Percentiles rank a stretch among this genome's conserved stretches.
These are phyloP conservation scores for Mesoligia furuncula DNA, from an alignment of 2,888 invertebrate species.

Conservation along the genomic window DNA sequence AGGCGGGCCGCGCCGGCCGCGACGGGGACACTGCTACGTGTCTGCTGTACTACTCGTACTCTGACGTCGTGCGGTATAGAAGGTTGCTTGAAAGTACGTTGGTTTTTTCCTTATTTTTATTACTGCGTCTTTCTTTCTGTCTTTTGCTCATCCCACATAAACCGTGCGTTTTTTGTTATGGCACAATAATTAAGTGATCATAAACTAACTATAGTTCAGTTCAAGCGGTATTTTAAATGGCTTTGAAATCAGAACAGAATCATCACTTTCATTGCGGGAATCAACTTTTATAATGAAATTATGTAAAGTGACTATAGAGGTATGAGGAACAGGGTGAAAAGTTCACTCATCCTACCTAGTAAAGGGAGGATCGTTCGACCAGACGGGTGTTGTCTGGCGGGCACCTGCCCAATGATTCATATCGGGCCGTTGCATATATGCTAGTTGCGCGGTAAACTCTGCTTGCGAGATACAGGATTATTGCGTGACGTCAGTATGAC, in stretches of 20 bases:
- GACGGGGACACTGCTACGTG: slow-evolving; percentile 97
- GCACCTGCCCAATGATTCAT: too few relatives aligned
- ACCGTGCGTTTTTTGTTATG: neutral
- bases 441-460: too few relatives aligned
- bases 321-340: too few relatives aligned
- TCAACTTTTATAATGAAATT: neutral
- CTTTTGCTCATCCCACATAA: neutral
- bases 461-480: too few relatives aligned
- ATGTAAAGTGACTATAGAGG: neutral
- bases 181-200: too few relatives aligned
- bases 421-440: too few relatives aligned
- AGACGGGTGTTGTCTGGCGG: too few relatives aligned
- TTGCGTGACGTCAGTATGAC: too few relatives aligned
- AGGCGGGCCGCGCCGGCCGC: slow-evolving; percentile 98
- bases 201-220: neutral
- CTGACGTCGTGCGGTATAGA: slow-evolving; percentile 94
- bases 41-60: slow-evolving; percentile 96
- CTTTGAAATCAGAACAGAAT: neutral
- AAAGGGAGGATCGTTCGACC: too few relatives aligned
- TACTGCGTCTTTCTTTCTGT: neutral
- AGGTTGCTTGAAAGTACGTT: slow-evolving; percentile 88
- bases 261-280: neutral
- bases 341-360: too few relatives aligned
- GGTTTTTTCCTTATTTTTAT: neutral
- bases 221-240: neutral